Evolutionary conservation across 2,797 vertebrate genomes (phyloP).

Genomic region (Helicolenus hilgendorfi): DNA sequence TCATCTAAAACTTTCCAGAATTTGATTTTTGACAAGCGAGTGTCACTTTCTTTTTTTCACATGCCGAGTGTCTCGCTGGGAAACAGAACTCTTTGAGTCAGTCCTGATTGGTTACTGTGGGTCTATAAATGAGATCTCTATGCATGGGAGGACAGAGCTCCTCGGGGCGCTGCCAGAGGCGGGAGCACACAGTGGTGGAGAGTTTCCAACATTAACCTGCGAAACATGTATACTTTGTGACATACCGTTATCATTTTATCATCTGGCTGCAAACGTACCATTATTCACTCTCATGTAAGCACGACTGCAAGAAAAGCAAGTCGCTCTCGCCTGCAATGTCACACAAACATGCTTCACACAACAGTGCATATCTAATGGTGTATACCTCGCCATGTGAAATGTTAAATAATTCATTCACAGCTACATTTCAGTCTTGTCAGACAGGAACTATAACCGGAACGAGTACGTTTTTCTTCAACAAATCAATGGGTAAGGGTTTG

Average conservation of each 20-base stretch:
- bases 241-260: constrained; percentile 18
- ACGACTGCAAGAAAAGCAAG: background rate
- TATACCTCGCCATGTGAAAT: constrained; percentile 33
- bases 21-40: background rate
- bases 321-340: background rate
- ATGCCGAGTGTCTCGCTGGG: background rate
- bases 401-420: constrained; percentile 66
- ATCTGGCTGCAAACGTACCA: background rate
- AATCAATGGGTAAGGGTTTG: constrained; percentile 20
- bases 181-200: constrained; percentile 13
- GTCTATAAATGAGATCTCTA: constrained; percentile 48
- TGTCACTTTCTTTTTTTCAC: background rate
- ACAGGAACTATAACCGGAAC: constrained; percentile 8
- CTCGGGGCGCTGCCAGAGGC: constrained; percentile 59
- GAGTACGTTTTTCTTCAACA: background rate
- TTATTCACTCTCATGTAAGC: constrained; percentile 9
- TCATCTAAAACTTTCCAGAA: background rate
- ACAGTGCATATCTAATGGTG: constrained; percentile 27
- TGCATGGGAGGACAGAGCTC: constrained; percentile 52
- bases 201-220: constrained; percentile 51
- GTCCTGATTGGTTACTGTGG: constrained; percentile 28
- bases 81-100: background rate
- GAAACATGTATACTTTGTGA: constrained; percentile 31
- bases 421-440: constrained; percentile 44
- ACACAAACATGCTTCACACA: constrained; percentile 44